These are phyloP conservation scores for Neotoxoptera formosana DNA, from an alignment of 1,140 invertebrate genomes.

Conservation along the genomic window DNA sequence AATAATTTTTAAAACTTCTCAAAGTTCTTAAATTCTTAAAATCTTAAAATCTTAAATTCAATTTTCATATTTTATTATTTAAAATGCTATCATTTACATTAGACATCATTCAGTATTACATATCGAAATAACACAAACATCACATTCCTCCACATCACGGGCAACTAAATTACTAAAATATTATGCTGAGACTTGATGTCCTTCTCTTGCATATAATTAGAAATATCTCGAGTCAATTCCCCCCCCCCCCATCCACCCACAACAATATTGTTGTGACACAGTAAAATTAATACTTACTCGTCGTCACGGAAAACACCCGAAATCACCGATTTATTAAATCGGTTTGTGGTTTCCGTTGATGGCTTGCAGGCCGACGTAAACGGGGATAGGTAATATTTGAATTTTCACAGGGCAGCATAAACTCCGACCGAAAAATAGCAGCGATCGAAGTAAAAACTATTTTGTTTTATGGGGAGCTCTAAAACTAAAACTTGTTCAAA, in stretches of 20 bases:
- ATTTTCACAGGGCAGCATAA: background rate
- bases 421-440: background rate
- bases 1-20: background rate
- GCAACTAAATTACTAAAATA: background rate
- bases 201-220: background rate
- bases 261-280: background rate
- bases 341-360: background rate
- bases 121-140: background rate
- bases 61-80: background rate
- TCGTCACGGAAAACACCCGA: background rate
- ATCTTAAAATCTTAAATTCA: no score
- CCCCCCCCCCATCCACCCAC: no score
- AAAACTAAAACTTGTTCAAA: background rate
- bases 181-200: background rate
- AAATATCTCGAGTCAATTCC: background rate
- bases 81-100: background rate
- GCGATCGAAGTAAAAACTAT: background rate
- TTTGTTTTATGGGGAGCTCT: background rate
- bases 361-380: background rate
- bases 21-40: no score
- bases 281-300: background rate
- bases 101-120: background rate
- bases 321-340: background rate
- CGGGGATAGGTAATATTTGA: background rate
- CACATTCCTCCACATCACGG: background rate